Base-by-base conservation (phyloP, 1,140 invertebrate genomes). In the Octopus sinensis region DNA sequence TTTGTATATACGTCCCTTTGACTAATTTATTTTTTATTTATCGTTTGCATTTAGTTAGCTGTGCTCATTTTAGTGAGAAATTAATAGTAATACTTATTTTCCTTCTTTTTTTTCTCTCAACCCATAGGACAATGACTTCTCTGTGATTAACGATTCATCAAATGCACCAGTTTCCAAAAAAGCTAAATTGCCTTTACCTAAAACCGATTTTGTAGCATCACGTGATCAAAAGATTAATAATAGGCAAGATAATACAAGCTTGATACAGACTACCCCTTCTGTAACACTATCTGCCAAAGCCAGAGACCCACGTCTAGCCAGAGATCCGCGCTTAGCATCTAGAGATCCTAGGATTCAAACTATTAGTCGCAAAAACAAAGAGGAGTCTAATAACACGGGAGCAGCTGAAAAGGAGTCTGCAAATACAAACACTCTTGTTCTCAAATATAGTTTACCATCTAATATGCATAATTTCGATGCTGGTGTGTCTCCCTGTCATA, bases 271-370 rank as follows among this genome's bases (percentile, higher is more conserved):
- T 43, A 43, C 30, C 30, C 30, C 30, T 43, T 43, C 30, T 43
- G 30, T 43, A 43, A 43, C 30, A 43, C 30, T 43, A 43, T 3
- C 30, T 43, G 68, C 78, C 12, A 71, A 80, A 6, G 62, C 76
- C 51, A 82, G 83, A 76, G 84, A 86, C 73, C 86, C 85, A 43
- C 81, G 86, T 1, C 76, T 83, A 7, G 76, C 77, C 5, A 79
- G 84, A 76, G 86, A 86, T 80, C 85, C 86, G 30, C 79, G 86
- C 62, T 78, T 84, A 4, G 56, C 81, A 13, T 56, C 53, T 54
- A 17, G 79, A 6, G 79, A 79, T n/a, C 80, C 54, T 4, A 23
- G 75, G n/a, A 80, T 52, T 73, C 68, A 73, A 43, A 43, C 30
- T 43, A 43, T 43, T 43, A 23, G 68, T 73, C 5, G 68, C 30